These are phyloP conservation scores for Chloroceryle aenea DNA, from an alignment of 2,113 vertebrate species.

Conservation along the genomic window DNA sequence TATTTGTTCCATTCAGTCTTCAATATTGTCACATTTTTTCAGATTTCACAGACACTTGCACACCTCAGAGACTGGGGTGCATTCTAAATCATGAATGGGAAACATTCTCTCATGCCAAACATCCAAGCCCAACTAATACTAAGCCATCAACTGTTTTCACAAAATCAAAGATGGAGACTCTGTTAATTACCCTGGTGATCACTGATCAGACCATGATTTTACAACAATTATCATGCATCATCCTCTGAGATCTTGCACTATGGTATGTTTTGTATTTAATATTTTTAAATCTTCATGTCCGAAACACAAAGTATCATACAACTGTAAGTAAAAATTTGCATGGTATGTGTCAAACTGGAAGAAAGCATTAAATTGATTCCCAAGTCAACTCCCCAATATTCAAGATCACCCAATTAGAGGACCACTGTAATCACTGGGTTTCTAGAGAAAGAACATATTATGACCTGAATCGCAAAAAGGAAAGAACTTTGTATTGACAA, in stretches of 20 bases:
- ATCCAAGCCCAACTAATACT: not conserved
- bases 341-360: not conserved
- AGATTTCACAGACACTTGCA: not conserved
- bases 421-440: accelerated
- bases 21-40: not conserved
- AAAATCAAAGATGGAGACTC: not conserved
- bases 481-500: not conserved
- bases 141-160: not conserved
- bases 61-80: accelerated
- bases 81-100: not conserved
- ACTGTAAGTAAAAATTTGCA: not conserved
- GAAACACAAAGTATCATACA: not conserved
- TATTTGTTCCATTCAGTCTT: not conserved
- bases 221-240: not conserved
- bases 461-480: not conserved
- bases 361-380: not conserved
- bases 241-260: not conserved
- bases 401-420: not conserved
- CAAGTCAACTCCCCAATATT: not conserved
- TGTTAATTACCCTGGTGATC: not conserved
- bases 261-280: not conserved
- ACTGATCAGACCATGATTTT: not conserved
- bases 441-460: not conserved
- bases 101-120: not conserved
- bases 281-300: not conserved